Evolutionary conservation across 2,888 invertebrate genomes (phyloP), one percentile per base, ranked within the genome.

Genomic region (Lasioglossum villosulum): DNA sequence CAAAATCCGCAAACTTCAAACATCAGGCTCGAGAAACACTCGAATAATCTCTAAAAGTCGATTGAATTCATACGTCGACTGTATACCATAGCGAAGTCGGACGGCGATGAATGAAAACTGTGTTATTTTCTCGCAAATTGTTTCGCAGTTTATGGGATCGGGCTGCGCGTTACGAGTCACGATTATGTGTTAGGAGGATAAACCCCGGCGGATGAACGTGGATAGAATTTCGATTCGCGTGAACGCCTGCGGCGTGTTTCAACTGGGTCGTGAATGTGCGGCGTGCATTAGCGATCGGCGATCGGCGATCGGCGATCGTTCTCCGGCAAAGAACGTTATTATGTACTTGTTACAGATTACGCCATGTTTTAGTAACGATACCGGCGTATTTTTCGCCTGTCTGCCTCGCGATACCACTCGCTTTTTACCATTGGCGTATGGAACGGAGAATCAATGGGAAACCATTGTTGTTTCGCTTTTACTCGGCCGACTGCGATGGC

Each of bases 301-400:
- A 84, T 75, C 84, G 78, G 70, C 74, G 45, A 66, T 52, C 74
- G 27, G 59, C 27, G 59, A 59, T 59, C 59, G 12, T 66, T 74
- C 66, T 1, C 66, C 66, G 66, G 66, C 66, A 70, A 70, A 75
- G 75, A 84, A 82, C 82, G 79, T 78, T 83, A 83, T 85, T 85
- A 83, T 77, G 45, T 80, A 77, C 80, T 80, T 70, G 85, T 78
- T 84, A 82, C 75, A 19, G 78, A 75, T 84, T 84, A 82, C 85
- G 83, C 68, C 83, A 85, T 52, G 59, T 74, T 80, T 74, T 76
- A 37, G 74, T 70, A 79, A 83, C 70, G 75, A 76, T 76, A 37
- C n/a, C 42, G 34, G 23, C 34, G 66, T 66, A 71, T 74, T 80
- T 85, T 77, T 77, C 83, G 74, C 63, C 34, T 76, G 48, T 34